A percentile compares a stretch with the other conserved stretches of the same genome.
phyloP scores from a whole-genome alignment of 1,140 invertebrate species.

The Pristionchus pacificus region DNA sequence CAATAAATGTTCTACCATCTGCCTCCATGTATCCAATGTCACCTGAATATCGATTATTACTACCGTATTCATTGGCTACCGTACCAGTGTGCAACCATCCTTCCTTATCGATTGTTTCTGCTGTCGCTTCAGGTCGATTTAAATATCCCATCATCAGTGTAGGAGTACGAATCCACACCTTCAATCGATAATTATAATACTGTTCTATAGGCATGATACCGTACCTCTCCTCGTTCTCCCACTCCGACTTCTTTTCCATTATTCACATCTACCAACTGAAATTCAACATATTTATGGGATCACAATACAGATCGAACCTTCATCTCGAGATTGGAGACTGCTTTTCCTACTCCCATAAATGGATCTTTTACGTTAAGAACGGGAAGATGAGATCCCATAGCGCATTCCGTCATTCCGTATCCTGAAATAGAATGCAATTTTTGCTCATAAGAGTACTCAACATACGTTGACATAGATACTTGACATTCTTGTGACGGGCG shows the following conservation, averaged over 20 bases:
- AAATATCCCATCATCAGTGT: conserved; percentile 66
- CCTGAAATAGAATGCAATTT: neutral
- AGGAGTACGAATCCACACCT: conserved; percentile 52
- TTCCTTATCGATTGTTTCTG: conserved; percentile 65
- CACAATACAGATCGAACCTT: neutral
- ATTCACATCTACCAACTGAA: neutral
- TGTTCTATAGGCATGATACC: neutral
- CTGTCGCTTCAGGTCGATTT: conserved; percentile 70
- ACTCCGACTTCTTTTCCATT: neutral
- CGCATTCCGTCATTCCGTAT: conserved; percentile 1
- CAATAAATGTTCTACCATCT: neutral
- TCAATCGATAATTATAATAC: conserved; percentile 38
- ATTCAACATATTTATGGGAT: neutral
- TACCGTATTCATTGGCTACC: conserved; percentile 13
- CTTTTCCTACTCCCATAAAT: neutral
- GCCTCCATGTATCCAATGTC: neutral
- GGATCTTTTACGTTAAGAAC: neutral
- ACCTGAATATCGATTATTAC: neutral
- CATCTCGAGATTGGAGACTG: neutral
- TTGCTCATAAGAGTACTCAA: conserved; percentile 1
- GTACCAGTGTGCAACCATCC: conserved; percentile 71
- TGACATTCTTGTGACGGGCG: neutral
- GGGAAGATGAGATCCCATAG: neutral
- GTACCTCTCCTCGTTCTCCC: neutral
- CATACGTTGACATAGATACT: conserved; percentile 3